Evolutionary conservation across 2,888 invertebrate species (phyloP).

Genomic region (Coremacera marginata): DNA sequence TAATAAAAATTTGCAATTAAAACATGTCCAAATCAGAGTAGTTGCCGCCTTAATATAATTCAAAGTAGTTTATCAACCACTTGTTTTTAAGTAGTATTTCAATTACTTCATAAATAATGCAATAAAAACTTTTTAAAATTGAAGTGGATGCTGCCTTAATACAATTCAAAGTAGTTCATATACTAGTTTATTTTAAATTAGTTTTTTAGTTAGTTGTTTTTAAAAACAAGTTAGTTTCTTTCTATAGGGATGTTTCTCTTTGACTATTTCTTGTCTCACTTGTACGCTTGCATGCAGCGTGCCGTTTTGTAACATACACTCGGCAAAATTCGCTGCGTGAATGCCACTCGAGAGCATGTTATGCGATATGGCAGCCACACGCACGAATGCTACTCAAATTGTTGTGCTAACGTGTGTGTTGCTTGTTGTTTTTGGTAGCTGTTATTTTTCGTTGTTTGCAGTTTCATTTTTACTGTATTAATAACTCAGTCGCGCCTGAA

Average conservation of each 20-base stretch:
- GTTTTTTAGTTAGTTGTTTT: no score
- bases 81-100: no score
- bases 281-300: constrained; percentile 4
- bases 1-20: no score
- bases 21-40: no score
- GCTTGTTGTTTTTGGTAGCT: neutral
- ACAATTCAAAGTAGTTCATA: no score
- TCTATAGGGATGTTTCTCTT: neutral
- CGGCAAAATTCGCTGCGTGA: neutral
- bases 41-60: no score
- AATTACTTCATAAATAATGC: no score
- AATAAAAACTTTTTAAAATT: no score
- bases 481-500: neutral
- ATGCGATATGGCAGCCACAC: constrained; percentile 7
- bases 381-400: constrained; percentile 22
- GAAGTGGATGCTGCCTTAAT: no score
- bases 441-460: neutral
- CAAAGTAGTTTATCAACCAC: no score
- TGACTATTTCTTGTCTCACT: neutral
- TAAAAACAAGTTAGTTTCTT: no score
- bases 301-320: neutral
- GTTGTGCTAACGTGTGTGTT: neutral
- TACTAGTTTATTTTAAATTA: no score
- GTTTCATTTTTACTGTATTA: neutral
- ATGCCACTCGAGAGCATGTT: constrained; percentile 13